Conservation (phyloP, 2,888 invertebrate species). For the Polyommatus iphigenia region DNA sequence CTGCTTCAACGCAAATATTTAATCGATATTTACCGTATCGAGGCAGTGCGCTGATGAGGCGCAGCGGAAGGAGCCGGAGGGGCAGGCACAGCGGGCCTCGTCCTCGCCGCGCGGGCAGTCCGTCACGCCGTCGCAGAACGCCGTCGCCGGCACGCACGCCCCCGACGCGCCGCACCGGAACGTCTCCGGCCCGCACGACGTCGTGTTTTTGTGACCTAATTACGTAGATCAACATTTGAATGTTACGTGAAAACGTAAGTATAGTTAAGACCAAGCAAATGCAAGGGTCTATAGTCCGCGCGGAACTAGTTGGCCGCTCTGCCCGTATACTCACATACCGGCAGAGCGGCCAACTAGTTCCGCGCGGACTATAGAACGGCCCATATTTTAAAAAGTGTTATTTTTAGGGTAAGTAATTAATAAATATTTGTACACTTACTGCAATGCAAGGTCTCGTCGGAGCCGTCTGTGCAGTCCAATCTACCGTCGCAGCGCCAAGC, state of each 20-base stretch:
- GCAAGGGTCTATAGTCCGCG: too few species aligned
- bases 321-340: too few species aligned
- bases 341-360: too few species aligned
- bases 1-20: too few species aligned
- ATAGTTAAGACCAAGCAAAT: neutral
- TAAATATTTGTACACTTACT: slow-evolving; percentile 32
- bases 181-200: slow-evolving; percentile 79
- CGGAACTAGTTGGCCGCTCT: too few species aligned
- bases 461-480: slow-evolving; percentile 87
- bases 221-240: neutral
- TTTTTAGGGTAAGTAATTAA: too few species aligned
- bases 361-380: too few species aligned
- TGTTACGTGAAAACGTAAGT: neutral
- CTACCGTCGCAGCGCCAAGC: slow-evolving; percentile 84
- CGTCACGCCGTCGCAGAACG: slow-evolving; percentile 84
- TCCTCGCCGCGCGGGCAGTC: slow-evolving; percentile 86
- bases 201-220: slow-evolving; percentile 66
- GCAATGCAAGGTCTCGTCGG: slow-evolving; percentile 80
- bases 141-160: slow-evolving; percentile 82
- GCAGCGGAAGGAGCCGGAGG: slow-evolving; percentile 58
- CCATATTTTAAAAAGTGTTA: neutral
- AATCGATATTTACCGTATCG: slow-evolving; percentile 38
- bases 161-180: slow-evolving; percentile 82
- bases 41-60: slow-evolving; percentile 45
- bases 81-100: slow-evolving; percentile 73